phyloP scores from a whole-genome alignment of 2,888 invertebrate species.

The Pocota personata region DNA sequence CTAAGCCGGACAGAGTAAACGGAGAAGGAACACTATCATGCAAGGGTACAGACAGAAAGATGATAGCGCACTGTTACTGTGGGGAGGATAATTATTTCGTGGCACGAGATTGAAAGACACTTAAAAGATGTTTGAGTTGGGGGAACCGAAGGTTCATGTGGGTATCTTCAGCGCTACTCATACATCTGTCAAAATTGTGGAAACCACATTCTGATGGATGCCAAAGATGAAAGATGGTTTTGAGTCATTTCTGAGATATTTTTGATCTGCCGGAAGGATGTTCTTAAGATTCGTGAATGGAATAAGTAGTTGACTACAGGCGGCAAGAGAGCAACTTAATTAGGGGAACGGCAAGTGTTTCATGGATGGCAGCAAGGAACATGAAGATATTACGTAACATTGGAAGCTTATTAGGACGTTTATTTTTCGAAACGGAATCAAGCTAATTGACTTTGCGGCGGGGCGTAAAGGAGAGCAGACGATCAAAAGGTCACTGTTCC shows the following conservation, averaged over 20 bases:
- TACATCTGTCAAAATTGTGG: slow-evolving; percentile 66
- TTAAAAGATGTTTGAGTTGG: slow-evolving; percentile 47
- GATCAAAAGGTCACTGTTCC: too few species aligned
- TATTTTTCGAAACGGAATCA: too few species aligned
- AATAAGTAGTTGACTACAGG: slow-evolving; percentile 17
- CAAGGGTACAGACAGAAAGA: slow-evolving; percentile 58
- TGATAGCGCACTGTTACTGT: slow-evolving; percentile 60
- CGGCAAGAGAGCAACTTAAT: neutral
- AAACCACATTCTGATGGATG: slow-evolving; percentile 67
- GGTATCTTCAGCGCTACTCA: slow-evolving; percentile 29
- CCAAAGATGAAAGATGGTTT: slow-evolving; percentile 42
- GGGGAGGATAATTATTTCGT: slow-evolving; percentile 68
- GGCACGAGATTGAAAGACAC: slow-evolving; percentile 71
- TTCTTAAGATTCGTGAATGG: slow-evolving; percentile 15
- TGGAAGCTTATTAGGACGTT: too few species aligned
- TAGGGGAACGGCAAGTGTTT: neutral
- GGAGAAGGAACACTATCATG: slow-evolving; percentile 44
- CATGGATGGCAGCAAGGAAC: neutral
- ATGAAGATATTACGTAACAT: neutral
- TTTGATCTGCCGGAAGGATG: slow-evolving; percentile 58
- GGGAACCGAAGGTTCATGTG: slow-evolving; percentile 1
- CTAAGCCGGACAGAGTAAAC: slow-evolving; percentile 45
- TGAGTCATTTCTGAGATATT: slow-evolving; percentile 13
- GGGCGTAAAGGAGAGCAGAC: too few species aligned
- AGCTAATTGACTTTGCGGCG: too few species aligned